A percentile compares a stretch with the other conserved stretches of the same genome.
Conservation (phyloP, 2,797 vertebrate genomes). For the Chromobotia macracanthus region DNA sequence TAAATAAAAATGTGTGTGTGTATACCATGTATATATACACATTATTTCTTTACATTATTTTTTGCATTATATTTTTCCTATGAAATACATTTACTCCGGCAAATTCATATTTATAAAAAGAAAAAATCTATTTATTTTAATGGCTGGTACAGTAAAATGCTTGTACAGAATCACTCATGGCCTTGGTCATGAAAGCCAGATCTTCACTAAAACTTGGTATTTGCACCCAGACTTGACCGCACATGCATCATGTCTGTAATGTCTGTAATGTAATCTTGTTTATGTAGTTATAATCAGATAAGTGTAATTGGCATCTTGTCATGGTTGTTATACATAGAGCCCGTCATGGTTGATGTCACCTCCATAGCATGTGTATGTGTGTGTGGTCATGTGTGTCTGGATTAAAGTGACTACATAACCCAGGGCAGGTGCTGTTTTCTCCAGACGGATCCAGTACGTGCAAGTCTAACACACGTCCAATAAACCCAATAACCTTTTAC, state of each 20-base stretch:
- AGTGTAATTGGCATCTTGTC: constrained; percentile 57
- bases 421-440: constrained; percentile 66
- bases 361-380: constrained; percentile 52
- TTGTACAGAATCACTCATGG: not conserved
- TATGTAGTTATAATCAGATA: constrained; percentile 41
- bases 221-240: not conserved
- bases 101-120: no score
- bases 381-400: constrained; percentile 33
- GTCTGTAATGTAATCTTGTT: constrained; percentile 10
- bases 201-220: not conserved
- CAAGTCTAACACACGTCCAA: constrained; percentile 58
- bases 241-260: not conserved
- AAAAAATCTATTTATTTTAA: no score
- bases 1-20: no score
- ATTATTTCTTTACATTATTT: no score
- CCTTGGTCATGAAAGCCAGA: not conserved
- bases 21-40: no score
- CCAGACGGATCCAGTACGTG: constrained; percentile 68
- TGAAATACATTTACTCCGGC: no score
- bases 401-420: constrained; percentile 64
- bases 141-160: no score
- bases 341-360: constrained; percentile 69
- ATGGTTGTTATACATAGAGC: constrained; percentile 70
- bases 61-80: no score
- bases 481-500: constrained; percentile 34